Evolutionary conservation across 2,797 vertebrate genomes (phyloP).

Genomic region (Lithobates pipiens): DNA sequence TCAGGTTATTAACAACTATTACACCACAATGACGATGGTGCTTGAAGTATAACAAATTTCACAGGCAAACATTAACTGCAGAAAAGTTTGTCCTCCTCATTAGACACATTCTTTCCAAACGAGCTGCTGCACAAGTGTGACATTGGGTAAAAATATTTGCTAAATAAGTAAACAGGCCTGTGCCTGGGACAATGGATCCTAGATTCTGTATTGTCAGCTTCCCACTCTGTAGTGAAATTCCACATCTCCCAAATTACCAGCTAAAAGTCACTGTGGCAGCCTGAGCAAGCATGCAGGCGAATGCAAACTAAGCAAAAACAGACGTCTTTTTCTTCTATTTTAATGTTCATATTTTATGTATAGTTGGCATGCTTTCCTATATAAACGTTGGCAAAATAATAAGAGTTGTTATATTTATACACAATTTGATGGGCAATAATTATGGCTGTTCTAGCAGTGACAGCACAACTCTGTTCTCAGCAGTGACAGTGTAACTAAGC

Average conservation of each 20-base stretch:
- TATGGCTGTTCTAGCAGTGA: neutral
- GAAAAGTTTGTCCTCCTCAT: conserved; percentile 17
- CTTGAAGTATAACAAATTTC: conserved; percentile 4
- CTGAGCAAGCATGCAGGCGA: neutral
- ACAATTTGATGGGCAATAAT: neutral
- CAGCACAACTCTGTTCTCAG: neutral
- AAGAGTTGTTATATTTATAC: neutral
- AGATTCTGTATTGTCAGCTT: conserved; percentile 53
- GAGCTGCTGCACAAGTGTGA: conserved; percentile 54
- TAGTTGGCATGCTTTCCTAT: neutral
- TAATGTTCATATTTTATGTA: conserved; percentile 3
- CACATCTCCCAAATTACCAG: conserved; percentile 41
- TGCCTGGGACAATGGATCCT: conserved; percentile 36
- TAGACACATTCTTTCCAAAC: conserved; percentile 46
- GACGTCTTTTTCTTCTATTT: neutral
- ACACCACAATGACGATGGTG: neutral
- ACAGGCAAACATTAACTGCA: conserved; percentile 40
- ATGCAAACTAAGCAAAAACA: neutral
- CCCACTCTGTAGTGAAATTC: conserved; percentile 57
- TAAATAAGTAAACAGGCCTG: conserved; percentile 54
- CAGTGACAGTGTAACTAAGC: neutral
- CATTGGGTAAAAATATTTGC: conserved; percentile 57
- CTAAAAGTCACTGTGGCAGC: conserved; percentile 1
- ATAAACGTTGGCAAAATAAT: neutral
- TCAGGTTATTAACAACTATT: conserved; percentile 4